Conservation (phyloP, 1,140 invertebrate species). For the Tachypleus tridentatus region DNA sequence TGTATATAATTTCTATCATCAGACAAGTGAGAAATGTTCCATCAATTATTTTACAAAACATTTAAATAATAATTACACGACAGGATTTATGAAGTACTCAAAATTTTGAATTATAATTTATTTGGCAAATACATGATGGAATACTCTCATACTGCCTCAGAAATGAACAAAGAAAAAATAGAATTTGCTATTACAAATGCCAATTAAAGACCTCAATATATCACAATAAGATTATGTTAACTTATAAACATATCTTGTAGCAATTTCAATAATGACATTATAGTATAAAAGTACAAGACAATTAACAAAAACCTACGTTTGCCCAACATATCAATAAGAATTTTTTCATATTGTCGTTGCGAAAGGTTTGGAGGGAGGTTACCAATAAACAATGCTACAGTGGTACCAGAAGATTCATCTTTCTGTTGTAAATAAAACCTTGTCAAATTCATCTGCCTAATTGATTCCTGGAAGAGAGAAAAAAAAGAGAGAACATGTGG, state of each 20-base stretch:
- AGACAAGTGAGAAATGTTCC: too few species aligned
- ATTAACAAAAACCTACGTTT: conserved; percentile 48
- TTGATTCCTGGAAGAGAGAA: conserved; percentile 54
- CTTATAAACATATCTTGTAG: not conserved
- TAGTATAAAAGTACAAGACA: not conserved
- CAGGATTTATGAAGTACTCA: too few species aligned
- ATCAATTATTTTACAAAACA: too few species aligned
- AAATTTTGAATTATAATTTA: too few species aligned
- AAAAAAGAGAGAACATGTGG: not conserved
- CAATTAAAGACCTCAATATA: not conserved
- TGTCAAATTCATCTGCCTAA: conserved; percentile 94
- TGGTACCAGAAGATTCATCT: conserved; percentile 92
- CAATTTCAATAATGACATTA: too few species aligned
- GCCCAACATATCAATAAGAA: conserved; percentile 86
- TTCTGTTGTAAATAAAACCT: conserved; percentile 96
- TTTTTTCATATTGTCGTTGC: conserved; percentile 95
- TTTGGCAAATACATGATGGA: too few species aligned
- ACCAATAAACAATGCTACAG: conserved; percentile 91
- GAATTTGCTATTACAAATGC: not conserved
- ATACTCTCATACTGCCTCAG: too few species aligned
- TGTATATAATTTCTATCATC: too few species aligned
- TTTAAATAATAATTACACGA: too few species aligned
- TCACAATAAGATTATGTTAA: not conserved
- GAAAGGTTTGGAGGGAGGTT: conserved; percentile 93
- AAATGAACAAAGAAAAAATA: too few species aligned